Evolutionary conservation across 2,888 invertebrate species (phyloP).

Genomic region (Anthophora plumipes): DNA sequence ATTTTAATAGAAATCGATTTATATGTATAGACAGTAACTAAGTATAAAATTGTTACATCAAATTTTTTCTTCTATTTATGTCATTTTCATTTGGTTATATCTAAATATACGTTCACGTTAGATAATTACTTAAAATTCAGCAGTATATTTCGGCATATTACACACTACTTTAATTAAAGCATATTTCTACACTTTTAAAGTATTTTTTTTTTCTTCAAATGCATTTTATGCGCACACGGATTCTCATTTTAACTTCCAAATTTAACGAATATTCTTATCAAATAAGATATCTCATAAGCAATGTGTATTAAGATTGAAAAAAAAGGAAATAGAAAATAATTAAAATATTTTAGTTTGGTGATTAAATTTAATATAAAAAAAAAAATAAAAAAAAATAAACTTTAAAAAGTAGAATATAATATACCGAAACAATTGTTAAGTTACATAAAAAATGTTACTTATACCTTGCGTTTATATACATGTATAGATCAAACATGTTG

Average conservation of each 20-base stretch:
- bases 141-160: slow-evolving; percentile 30
- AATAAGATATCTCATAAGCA: slow-evolving; percentile 3
- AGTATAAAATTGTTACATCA: slow-evolving; percentile 38
- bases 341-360: slow-evolving; percentile 15
- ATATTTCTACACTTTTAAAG: slow-evolving; percentile 23
- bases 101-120: slow-evolving; percentile 18
- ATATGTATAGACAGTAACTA: slow-evolving; percentile 44
- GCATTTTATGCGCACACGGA: slow-evolving; percentile 13
- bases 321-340: slow-evolving; percentile 3
- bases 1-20: slow-evolving; percentile 15
- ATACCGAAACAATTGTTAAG: slow-evolving; percentile 1
- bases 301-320: slow-evolving; percentile 15
- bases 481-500: slow-evolving; percentile 27
- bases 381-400: no score
- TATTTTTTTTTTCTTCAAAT: slow-evolving; percentile 17
- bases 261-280: slow-evolving; percentile 20
- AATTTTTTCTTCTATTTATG: background rate
- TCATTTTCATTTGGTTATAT: slow-evolving; percentile 11
- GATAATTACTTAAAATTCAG: slow-evolving; percentile 17
- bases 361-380: slow-evolving; percentile 14
- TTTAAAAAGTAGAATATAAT: slow-evolving; percentile 10
- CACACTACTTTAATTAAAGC: slow-evolving; percentile 24
- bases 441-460: slow-evolving; percentile 27
- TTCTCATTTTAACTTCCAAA: slow-evolving; percentile 16
- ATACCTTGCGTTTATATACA: slow-evolving; percentile 42